Conservation (phyloP, 2,888 invertebrate species). For the Chaitophorus viminalis region DNA sequence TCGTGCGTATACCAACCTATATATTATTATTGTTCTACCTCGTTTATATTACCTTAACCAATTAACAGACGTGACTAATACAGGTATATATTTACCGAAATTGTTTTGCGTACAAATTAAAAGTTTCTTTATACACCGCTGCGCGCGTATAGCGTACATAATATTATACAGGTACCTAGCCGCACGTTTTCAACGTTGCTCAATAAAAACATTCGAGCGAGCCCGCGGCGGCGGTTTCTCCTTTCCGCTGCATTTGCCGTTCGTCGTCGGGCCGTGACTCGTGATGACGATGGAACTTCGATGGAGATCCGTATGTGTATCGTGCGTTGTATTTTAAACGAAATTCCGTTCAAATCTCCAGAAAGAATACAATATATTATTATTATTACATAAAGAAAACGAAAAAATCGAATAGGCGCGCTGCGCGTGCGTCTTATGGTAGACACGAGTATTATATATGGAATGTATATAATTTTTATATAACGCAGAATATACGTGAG, state of each 20-base stretch:
- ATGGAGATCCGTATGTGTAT: not conserved
- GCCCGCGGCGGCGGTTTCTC: not conserved
- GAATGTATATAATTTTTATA: too few relatives aligned
- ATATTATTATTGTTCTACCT: too few relatives aligned
- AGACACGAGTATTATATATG: too few relatives aligned
- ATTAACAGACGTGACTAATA: not conserved
- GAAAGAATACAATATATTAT: too few relatives aligned
- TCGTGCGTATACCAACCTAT: too few relatives aligned
- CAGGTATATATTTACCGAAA: not conserved
- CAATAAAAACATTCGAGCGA: not conserved
- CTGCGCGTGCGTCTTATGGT: not conserved
- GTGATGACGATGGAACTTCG: not conserved
- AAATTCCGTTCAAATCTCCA: slow-evolving; percentile 33
- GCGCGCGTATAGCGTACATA: not conserved
- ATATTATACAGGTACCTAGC: not conserved
- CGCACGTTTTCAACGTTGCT: not conserved
- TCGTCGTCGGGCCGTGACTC: not conserved
- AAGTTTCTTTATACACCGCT: not conserved
- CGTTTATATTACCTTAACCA: too few relatives aligned
- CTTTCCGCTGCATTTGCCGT: not conserved
- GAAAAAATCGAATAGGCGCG: slow-evolving; percentile 9
- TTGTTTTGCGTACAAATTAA: not conserved
- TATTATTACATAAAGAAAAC: not conserved
- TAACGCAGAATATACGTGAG: not conserved
- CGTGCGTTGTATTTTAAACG: slow-evolving; percentile 13